Percentiles rank a stretch among this genome's conserved stretches.
These are phyloP conservation scores for Maconellicoccus hirsutus DNA, from an alignment of 1,140 invertebrate genomes.

Conservation along the genomic window DNA sequence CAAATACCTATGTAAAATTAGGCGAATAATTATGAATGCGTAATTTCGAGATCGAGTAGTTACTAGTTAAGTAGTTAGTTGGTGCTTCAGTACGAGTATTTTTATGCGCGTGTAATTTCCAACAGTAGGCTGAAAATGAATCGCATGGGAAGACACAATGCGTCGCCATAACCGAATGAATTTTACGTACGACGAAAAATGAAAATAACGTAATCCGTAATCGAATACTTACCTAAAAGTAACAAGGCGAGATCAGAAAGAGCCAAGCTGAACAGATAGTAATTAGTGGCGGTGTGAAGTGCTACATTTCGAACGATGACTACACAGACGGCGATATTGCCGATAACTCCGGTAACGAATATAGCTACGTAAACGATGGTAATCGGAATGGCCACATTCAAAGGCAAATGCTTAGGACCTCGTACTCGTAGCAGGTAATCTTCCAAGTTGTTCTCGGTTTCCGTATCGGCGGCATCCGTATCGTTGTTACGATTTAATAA, in stretches of 20 bases:
- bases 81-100: no score
- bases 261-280: constrained; percentile 81
- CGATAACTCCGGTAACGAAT: constrained; percentile 72
- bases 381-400: constrained; percentile 44
- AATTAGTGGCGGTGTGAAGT: constrained; percentile 80
- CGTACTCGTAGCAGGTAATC: constrained; percentile 35
- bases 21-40: no score
- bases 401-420: constrained; percentile 38
- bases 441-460: constrained; percentile 22
- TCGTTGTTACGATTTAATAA: no score
- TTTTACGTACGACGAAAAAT: no score
- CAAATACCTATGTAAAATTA: no score
- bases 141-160: no score
- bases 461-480: no score
- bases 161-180: no score
- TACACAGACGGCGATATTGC: constrained; percentile 77
- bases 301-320: constrained; percentile 72
- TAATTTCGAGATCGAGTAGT: no score
- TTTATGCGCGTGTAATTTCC: no score
- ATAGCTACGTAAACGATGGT: constrained; percentile 65
- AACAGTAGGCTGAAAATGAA: no score
- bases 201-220: not conserved
- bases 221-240: constrained; percentile 50
- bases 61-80: no score
- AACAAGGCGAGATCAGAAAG: constrained; percentile 61